Evolutionary conservation across 2,113 vertebrate species (phyloP).

Genomic region (Sander vitreus): DNA sequence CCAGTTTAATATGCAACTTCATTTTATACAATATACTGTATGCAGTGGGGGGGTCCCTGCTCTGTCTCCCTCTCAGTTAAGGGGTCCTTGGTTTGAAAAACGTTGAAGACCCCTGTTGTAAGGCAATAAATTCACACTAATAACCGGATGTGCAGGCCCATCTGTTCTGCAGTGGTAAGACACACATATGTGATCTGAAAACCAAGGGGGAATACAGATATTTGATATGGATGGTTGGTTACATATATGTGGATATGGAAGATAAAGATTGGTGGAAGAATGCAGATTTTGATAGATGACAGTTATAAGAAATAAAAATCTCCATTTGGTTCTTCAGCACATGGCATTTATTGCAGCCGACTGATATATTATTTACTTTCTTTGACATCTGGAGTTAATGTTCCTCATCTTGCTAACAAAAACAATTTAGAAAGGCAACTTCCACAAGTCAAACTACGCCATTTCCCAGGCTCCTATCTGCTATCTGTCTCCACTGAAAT

Average conservation of each 20-base stretch:
- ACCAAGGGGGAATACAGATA: slow-evolving; percentile 61
- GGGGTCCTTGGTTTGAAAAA: too few relatives aligned
- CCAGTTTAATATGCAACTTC: too few relatives aligned
- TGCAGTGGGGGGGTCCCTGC: too few relatives aligned
- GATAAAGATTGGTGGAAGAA: slow-evolving; percentile 63
- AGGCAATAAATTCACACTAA: slow-evolving; percentile 72
- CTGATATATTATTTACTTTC: slow-evolving; percentile 84
- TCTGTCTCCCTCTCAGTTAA: too few relatives aligned
- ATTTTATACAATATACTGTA: too few relatives aligned
- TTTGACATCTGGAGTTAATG: slow-evolving; percentile 89
- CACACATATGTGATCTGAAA: slow-evolving; percentile 66
- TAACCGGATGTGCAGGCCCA: slow-evolving; percentile 62
- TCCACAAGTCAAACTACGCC: slow-evolving; percentile 87
- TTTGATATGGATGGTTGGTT: slow-evolving; percentile 62
- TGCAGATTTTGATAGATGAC: slow-evolving; percentile 74
- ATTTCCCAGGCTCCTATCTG: slow-evolving; percentile 85
- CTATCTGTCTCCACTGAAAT: slow-evolving; percentile 87
- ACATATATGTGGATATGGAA: slow-evolving; percentile 48
- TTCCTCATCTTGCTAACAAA: slow-evolving; percentile 87
- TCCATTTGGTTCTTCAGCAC: slow-evolving; percentile 79
- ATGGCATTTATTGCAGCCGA: slow-evolving; percentile 79
- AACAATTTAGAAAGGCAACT: slow-evolving; percentile 90
- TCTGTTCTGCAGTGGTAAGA: slow-evolving; percentile 69
- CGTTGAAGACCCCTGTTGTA: slow-evolving; percentile 18
- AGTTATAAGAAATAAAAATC: slow-evolving; percentile 72